phyloP scores from a whole-genome alignment of 2,888 invertebrate species.

The Fabriciana adippe region DNA sequence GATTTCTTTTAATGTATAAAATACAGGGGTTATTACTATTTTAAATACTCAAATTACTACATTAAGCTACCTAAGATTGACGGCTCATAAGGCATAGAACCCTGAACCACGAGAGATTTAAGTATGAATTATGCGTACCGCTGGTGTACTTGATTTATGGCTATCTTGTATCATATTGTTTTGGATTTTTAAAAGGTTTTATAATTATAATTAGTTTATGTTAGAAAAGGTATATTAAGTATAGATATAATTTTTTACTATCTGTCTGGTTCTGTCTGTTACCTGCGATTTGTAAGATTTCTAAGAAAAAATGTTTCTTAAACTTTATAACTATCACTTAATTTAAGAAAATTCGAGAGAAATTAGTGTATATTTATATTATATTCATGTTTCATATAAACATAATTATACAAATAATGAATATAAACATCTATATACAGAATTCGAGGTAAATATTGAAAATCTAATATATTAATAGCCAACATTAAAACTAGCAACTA shows the following conservation, averaged over 20 bases:
- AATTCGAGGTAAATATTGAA: constrained; percentile 16
- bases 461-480: constrained; percentile 38
- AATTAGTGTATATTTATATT: too few relatives aligned
- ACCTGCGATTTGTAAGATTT: too few relatives aligned
- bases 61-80: constrained; percentile 60
- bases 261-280: too few relatives aligned
- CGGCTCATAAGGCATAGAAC: constrained; percentile 64
- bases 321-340: too few relatives aligned
- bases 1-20: not conserved
- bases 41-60: constrained; percentile 39
- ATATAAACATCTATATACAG: not conserved
- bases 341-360: too few relatives aligned
- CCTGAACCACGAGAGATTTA: constrained; percentile 75
- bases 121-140: constrained; percentile 80
- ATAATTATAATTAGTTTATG: not conserved
- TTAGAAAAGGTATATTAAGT: too few relatives aligned
- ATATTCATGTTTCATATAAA: too few relatives aligned
- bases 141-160: constrained; percentile 77
- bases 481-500: constrained; percentile 60
- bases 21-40: constrained; percentile 3
- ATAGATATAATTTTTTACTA: too few relatives aligned
- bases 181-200: constrained; percentile 40
- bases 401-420: not conserved
- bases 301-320: too few relatives aligned
- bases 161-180: constrained; percentile 60